These are phyloP conservation scores for Pseudorectes ferrugineus DNA, from an alignment of 2,113 vertebrate genomes.

Conservation along the genomic window DNA sequence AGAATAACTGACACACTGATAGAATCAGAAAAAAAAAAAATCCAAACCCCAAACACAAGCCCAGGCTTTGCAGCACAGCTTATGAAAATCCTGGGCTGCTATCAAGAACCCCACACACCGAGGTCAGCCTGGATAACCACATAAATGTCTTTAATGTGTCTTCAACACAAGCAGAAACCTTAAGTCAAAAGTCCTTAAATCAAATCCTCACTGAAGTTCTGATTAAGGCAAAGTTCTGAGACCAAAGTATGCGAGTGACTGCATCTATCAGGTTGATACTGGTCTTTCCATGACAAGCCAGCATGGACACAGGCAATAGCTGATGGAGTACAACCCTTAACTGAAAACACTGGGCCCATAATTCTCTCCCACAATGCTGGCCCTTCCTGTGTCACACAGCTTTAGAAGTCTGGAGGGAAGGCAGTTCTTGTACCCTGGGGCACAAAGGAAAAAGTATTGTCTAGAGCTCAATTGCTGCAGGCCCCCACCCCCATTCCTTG, in stretches of 20 bases:
- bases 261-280: not conserved
- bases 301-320: rapidly evolving
- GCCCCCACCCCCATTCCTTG: not conserved
- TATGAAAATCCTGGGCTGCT: not conserved
- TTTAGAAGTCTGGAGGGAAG: not conserved
- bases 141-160: not conserved
- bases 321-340: not conserved
- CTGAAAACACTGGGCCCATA: not conserved
- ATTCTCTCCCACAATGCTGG: not conserved
- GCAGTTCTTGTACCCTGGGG: not conserved
- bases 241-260: not conserved
- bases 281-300: not conserved
- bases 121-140: not conserved
- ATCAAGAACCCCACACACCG: not conserved
- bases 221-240: not conserved
- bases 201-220: not conserved
- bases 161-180: not conserved
- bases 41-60: not conserved
- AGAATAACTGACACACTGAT: not conserved
- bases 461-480: not conserved
- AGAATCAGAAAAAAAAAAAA: not conserved
- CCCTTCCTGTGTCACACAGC: not conserved
- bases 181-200: not conserved
- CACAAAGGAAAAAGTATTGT: not conserved
- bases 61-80: not conserved